Evolutionary conservation across 2,113 vertebrate genomes (phyloP).

Genomic region (Anseranas semipalmata): DNA sequence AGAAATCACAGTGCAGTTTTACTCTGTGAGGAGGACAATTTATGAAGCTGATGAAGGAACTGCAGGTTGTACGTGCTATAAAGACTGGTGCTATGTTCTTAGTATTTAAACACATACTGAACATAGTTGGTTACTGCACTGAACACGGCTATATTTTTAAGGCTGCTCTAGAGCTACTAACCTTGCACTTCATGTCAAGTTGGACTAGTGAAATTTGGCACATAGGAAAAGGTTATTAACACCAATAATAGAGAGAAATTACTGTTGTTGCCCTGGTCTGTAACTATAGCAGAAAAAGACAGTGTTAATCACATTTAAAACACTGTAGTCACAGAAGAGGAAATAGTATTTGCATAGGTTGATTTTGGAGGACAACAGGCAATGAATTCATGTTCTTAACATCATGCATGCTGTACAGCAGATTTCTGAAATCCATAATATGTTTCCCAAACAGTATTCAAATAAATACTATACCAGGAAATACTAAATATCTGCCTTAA

Average conservation of each 20-base stretch:
- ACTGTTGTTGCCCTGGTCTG: background rate
- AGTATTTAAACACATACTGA: background rate
- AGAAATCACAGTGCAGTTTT: background rate
- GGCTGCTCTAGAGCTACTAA: background rate
- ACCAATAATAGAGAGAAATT: background rate
- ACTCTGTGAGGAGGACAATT: background rate
- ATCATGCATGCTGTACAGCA: background rate
- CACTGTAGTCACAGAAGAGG: background rate
- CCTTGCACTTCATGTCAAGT: background rate
- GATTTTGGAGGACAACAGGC: background rate
- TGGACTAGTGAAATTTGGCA: background rate
- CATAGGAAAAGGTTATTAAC: background rate
- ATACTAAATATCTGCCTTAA: background rate
- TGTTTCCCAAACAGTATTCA: background rate
- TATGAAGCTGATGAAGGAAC: background rate
- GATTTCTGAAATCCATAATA: background rate
- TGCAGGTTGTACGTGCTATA: background rate
- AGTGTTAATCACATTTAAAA: background rate
- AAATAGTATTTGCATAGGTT: background rate
- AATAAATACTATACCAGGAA: background rate
- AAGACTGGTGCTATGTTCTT: background rate
- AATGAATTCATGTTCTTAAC: background rate
- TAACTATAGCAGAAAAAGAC: background rate
- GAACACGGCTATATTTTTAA: background rate
- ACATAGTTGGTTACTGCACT: background rate